Conservation (phyloP, 2,797 vertebrate genomes). For the Telmatherina bonti region DNA sequence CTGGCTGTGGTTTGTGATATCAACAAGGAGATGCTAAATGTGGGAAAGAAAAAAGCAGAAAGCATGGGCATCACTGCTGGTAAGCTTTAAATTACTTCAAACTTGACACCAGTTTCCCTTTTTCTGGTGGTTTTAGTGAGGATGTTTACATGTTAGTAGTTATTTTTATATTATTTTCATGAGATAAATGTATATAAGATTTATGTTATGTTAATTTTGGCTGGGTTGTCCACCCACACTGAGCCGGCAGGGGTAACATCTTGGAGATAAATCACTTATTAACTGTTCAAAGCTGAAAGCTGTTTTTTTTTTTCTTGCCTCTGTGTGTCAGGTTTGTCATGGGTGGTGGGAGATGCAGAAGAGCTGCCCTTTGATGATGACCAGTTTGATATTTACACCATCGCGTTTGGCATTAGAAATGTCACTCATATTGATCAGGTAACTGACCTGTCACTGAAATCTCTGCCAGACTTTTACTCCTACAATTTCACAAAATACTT, state of each 20-base stretch:
- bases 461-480: no score
- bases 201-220: no score
- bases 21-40: slow-evolving; percentile 96
- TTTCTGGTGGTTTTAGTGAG: no score
- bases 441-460: neutral
- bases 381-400: slow-evolving; percentile 94
- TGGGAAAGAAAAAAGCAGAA: slow-evolving; percentile 88
- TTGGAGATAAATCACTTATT: no score
- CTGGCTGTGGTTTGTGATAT: slow-evolving; percentile 94
- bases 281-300: neutral
- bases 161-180: no score
- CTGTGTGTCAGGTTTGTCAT: slow-evolving; percentile 87
- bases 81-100: slow-evolving; percentile 44
- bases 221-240: no score
- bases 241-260: neutral
- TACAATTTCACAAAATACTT: no score
- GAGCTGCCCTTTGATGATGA: slow-evolving; percentile 94
- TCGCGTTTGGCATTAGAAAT: slow-evolving; percentile 97
- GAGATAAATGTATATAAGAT: no score
- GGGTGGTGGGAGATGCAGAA: slow-evolving; percentile 95
- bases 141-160: no score
- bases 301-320: slow-evolving; percentile 19
- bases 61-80: slow-evolving; percentile 83
- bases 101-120: neutral
- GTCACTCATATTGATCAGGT: slow-evolving; percentile 94